Conservation (phyloP, 2,797 vertebrate species). For the Hippoglossus hippoglossus region DNA sequence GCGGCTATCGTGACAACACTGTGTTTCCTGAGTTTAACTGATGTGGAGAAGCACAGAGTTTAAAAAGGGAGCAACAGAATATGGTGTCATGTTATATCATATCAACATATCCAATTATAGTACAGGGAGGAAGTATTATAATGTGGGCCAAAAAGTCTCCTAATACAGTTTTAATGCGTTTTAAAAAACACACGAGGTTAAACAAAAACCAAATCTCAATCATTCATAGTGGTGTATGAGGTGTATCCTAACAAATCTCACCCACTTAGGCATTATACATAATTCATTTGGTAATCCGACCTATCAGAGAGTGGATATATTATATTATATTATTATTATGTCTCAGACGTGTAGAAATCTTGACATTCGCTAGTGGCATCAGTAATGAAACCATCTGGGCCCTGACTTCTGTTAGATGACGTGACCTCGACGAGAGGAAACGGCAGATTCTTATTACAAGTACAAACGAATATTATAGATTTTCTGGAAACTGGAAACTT, state of each 20-base stretch:
- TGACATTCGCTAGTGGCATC: slow-evolving; percentile 52
- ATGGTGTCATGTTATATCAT: background rate
- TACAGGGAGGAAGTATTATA: background rate
- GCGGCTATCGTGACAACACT: too few relatives aligned
- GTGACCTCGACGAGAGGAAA: slow-evolving; percentile 55
- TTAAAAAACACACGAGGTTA: slow-evolving; percentile 25
- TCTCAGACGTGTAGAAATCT: slow-evolving; percentile 52
- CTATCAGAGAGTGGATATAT: slow-evolving; percentile 46
- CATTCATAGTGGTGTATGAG: slow-evolving; percentile 33
- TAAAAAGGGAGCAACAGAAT: too few relatives aligned
- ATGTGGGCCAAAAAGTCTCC: background rate
- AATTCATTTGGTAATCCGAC: slow-evolving; percentile 66
- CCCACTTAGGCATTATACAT: slow-evolving; percentile 57
- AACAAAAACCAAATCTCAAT: slow-evolving; percentile 17
- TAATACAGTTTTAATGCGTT: background rate
- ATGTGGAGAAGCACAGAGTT: too few relatives aligned
- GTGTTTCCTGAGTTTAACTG: too few relatives aligned
- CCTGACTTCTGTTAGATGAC: slow-evolving; percentile 40
- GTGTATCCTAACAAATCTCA: slow-evolving; percentile 46
- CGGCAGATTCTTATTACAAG: slow-evolving; percentile 17
- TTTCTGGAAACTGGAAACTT: background rate
- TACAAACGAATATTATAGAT: too few relatives aligned
- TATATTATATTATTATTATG: slow-evolving; percentile 47
- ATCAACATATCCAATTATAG: background rate
- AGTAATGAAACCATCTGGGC: slow-evolving; percentile 55